A percentile compares a stretch with the other conserved stretches of the same genome.
Conservation (phyloP, 2,797 vertebrate species). For the Erpetoichthys calabaricus region DNA sequence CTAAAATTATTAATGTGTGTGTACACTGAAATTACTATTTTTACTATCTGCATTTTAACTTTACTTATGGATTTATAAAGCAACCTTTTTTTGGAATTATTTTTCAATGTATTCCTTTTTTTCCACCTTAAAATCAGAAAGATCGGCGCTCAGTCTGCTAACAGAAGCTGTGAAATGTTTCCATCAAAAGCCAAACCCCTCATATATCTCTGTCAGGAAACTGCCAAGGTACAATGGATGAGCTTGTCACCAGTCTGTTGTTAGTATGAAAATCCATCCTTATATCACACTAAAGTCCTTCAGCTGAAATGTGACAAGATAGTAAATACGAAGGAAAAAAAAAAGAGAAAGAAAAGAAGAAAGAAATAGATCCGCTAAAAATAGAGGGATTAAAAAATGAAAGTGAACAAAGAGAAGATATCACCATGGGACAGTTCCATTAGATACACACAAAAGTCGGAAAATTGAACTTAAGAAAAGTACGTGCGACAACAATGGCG, state of each 20-base stretch:
- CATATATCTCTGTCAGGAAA: conserved; percentile 51
- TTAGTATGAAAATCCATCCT: conserved; percentile 32
- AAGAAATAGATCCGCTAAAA: conserved; percentile 8
- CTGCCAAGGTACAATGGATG: conserved; percentile 35
- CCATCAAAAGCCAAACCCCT: conserved; percentile 35
- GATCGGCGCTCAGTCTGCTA: conserved; percentile 28
- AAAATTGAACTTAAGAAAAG: conserved; percentile 16
- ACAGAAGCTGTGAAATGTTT: conserved; percentile 40
- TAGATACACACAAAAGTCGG: conserved; percentile 8
- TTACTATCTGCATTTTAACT: too few species aligned
- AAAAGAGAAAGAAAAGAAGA: conserved; percentile 18
- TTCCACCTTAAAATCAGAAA: conserved; percentile 17
- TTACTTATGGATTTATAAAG: too few species aligned
- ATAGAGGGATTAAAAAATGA: conserved; percentile 6
- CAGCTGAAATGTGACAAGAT: conserved; percentile 15
- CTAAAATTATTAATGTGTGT: too few species aligned
- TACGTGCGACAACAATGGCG: conserved; percentile 45
- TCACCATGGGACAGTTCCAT: not conserved
- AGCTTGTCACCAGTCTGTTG: conserved; percentile 36
- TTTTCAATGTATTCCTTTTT: too few species aligned
- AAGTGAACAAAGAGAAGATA: conserved; percentile 5
- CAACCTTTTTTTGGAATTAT: too few species aligned
- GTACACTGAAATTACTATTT: too few species aligned
- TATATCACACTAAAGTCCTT: conserved; percentile 22
- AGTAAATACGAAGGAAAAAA: conserved; percentile 25